A percentile compares a stretch with the other conserved stretches of the same genome.
These are phyloP conservation scores for Spinibarbus caldwelli DNA, from an alignment of 2,797 vertebrate genomes.

Conservation along the genomic window DNA sequence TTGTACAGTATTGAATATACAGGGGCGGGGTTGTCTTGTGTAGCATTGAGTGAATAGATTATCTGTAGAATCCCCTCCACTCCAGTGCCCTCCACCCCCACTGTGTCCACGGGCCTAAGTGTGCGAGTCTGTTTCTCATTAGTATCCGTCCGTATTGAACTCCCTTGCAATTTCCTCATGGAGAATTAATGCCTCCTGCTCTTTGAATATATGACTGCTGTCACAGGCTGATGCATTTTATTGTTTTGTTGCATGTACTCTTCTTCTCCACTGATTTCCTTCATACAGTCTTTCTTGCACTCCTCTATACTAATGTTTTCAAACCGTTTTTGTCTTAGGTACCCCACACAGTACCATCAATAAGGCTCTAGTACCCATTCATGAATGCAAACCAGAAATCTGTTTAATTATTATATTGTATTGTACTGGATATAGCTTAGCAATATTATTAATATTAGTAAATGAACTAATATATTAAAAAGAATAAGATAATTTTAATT, in stretches of 20 bases:
- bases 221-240: constrained; percentile 56
- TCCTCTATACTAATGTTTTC: not conserved
- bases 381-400: not conserved
- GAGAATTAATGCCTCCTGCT: constrained; percentile 58
- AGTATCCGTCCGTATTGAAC: constrained; percentile 44
- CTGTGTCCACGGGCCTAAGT: constrained; percentile 41
- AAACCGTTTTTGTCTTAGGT: not conserved
- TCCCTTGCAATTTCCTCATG: constrained; percentile 49
- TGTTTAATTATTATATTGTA: not conserved
- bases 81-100: constrained; percentile 67
- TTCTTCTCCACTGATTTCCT: constrained; percentile 13
- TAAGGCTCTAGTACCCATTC: not conserved
- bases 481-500: not conserved
- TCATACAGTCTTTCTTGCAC: not conserved
- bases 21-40: constrained; percentile 8
- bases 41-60: constrained; percentile 40
- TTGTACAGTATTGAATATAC: constrained; percentile 32
- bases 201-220: constrained; percentile 57
- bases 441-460: not conserved
- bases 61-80: constrained; percentile 53
- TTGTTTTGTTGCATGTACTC: constrained; percentile 44
- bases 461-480: not conserved
- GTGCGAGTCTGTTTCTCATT: constrained; percentile 57
- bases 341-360: not conserved
- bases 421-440: not conserved